Percentiles rank a stretch among this genome's conserved stretches.
Evolutionary conservation across 2,797 vertebrate species (phyloP).

Genomic region (Sebastes vulpes): DNA sequence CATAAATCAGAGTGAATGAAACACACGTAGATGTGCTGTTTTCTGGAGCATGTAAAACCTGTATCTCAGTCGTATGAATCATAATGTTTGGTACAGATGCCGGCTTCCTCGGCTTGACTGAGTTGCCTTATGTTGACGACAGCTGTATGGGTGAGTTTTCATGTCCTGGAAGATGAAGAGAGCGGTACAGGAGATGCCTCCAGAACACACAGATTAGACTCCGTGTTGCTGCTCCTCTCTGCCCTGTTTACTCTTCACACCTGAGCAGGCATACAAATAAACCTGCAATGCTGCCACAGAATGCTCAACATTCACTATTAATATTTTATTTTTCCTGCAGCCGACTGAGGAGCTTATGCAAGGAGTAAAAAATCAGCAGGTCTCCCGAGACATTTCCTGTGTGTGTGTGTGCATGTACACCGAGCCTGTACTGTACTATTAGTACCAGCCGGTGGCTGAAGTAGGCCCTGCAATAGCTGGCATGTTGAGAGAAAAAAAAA

Average conservation of each 20-base stretch:
- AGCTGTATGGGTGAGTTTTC: slow-evolving; percentile 33
- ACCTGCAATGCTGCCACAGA: slow-evolving; percentile 55
- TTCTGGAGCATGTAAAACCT: slow-evolving; percentile 1
- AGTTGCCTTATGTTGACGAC: slow-evolving; percentile 12
- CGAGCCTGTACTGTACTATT: slow-evolving; percentile 34
- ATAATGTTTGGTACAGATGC: not conserved
- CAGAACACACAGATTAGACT: slow-evolving; percentile 68
- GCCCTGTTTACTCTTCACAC: slow-evolving; percentile 72
- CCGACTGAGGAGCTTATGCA: slow-evolving; percentile 67
- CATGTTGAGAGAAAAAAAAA: slow-evolving; percentile 34
- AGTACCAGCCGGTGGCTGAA: slow-evolving; percentile 40
- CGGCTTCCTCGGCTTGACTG: slow-evolving; percentile 4
- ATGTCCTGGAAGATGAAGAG: slow-evolving; percentile 41
- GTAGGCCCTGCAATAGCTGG: slow-evolving; percentile 26
- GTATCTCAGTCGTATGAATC: not conserved
- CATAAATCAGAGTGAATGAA: slow-evolving; percentile 11
- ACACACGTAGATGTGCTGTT: slow-evolving; percentile 11
- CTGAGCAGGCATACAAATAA: slow-evolving; percentile 75
- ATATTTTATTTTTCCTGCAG: slow-evolving; percentile 79
- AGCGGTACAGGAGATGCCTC: slow-evolving; percentile 34
- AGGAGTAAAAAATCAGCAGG: slow-evolving; percentile 67
- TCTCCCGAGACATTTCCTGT: slow-evolving; percentile 48
- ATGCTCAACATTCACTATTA: slow-evolving; percentile 68
- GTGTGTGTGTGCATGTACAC: not conserved
- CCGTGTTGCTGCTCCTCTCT: slow-evolving; percentile 42